Evolutionary conservation across 2,888 invertebrate genomes (phyloP).

Genomic region (Chironomus tentans): DNA sequence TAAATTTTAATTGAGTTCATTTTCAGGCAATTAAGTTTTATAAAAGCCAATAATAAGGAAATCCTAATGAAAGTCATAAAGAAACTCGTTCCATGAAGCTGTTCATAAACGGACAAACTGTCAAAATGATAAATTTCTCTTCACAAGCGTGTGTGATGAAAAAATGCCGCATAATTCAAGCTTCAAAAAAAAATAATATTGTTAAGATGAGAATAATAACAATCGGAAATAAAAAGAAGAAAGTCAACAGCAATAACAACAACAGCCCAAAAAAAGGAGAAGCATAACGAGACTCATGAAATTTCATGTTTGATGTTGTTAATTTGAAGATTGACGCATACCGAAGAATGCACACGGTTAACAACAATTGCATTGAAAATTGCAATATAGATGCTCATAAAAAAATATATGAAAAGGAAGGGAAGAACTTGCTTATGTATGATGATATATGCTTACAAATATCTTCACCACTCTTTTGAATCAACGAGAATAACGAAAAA

Average conservation of each 20-base stretch:
- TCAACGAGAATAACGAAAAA: conserved; percentile 13
- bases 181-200: not conserved
- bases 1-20: no score
- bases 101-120: no score
- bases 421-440: not conserved
- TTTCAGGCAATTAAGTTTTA: no score
- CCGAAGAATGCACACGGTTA: conserved; percentile 26
- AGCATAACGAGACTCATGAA: conserved; percentile 26
- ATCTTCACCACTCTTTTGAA: conserved; percentile 17
- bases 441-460: conserved; percentile 20
- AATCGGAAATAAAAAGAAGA: not conserved
- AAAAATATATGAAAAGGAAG: not conserved
- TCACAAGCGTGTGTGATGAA: not conserved
- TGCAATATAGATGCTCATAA: conserved; percentile 10
- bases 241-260: not conserved
- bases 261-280: not conserved
- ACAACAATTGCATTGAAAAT: not conserved
- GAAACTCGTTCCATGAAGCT: no score
- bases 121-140: not conserved
- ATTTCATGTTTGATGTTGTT: conserved; percentile 29
- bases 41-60: no score
- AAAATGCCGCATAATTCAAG: not conserved
- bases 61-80: no score
- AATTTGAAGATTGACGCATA: conserved; percentile 31
- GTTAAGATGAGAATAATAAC: no score